Evolutionary conservation across 2,888 invertebrate genomes (phyloP), one percentile per base, ranked within the genome.

Genomic region (Hipparchia semele): DNA sequence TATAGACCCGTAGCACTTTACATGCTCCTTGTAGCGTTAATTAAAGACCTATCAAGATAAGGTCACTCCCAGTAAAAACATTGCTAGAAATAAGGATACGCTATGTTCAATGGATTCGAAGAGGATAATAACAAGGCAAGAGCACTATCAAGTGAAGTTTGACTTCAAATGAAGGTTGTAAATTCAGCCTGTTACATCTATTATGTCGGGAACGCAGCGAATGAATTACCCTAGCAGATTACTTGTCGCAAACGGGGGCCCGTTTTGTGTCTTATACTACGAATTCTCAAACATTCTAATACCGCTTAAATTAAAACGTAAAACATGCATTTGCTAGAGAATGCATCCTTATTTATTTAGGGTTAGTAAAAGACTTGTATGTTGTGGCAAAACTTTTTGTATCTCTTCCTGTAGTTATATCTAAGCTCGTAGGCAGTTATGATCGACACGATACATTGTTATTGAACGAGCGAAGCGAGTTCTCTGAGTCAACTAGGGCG

Each of bases 121-220:
- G 65, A 68, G 60, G 71, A 46, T 51, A 65, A 51, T 51, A 71
- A 61, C 56, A 66, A 56, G 66, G 60, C 71, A 56, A 59, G 60
- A 12, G 66, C 69, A 72, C 60, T 66, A 72, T 65, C 49, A 65
- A 51, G 54, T 8, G 68, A 66, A 72, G 65, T 67, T 56, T 54
- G 51, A 61, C 69, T 72, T 67, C 23, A 72, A 72, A 72, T 72
- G 74, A 74, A 66, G 66, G 74, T 72, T 68, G 53, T 74, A 74
- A 74, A 74, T 74, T 74, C 49, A 13, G 58, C 23, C 58, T 56
- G 33, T 53, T 61, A 68, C 66, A 70, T 62, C 65, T 51, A 74
- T 71, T 66, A 68, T 33, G 62, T 58, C 13, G 61, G n/a, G 68
- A 72, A 72, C 72, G 67, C 72, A 70, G 64, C 46, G 49, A 56